Conservation (phyloP, 1,140 invertebrate genomes). For the Drosophila pectinifera region DNA sequence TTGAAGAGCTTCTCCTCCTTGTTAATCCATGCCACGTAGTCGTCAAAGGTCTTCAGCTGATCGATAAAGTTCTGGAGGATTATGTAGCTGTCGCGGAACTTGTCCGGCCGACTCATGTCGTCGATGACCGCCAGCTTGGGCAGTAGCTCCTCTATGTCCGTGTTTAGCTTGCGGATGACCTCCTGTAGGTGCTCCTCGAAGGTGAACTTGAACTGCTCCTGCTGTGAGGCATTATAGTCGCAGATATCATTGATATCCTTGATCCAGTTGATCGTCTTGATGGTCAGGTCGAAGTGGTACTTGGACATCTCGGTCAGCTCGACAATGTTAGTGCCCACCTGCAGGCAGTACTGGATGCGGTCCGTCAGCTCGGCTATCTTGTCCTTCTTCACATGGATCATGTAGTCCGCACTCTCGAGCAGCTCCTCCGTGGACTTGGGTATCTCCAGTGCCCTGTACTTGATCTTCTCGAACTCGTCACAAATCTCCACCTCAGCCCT, state of each 20-base stretch:
- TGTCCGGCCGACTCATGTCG: constrained; percentile 89
- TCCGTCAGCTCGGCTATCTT: constrained; percentile 87
- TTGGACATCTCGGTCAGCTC: constrained; percentile 88
- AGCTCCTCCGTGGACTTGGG: constrained; percentile 90
- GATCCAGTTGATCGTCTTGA: constrained; percentile 90
- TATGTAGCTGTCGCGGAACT: constrained; percentile 88
- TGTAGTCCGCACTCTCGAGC: constrained; percentile 89
- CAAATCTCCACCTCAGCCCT: constrained; percentile 88
- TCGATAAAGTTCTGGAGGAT: constrained; percentile 90
- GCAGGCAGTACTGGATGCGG: constrained; percentile 87
- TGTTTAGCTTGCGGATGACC: constrained; percentile 89
- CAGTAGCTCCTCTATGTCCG: constrained; percentile 89
- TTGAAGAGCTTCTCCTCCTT: constrained; percentile 95
- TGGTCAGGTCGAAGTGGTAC: constrained; percentile 89
- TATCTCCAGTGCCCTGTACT: constrained; percentile 87
- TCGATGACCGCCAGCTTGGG: constrained; percentile 89
- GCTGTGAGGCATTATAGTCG: constrained; percentile 89
- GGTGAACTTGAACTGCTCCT: constrained; percentile 92
- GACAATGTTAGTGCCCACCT: constrained; percentile 88
- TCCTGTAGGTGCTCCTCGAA: constrained; percentile 91
- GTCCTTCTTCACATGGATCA: constrained; percentile 87
- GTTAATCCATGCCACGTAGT: constrained; percentile 93
- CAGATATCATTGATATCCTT: constrained; percentile 90
- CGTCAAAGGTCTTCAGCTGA: constrained; percentile 90
- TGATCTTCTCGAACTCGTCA: constrained; percentile 87